Evolutionary conservation across 2,113 vertebrate species (phyloP), one percentile per base, ranked within the genome.

Genomic region (Microcebus tavaratra): DNA sequence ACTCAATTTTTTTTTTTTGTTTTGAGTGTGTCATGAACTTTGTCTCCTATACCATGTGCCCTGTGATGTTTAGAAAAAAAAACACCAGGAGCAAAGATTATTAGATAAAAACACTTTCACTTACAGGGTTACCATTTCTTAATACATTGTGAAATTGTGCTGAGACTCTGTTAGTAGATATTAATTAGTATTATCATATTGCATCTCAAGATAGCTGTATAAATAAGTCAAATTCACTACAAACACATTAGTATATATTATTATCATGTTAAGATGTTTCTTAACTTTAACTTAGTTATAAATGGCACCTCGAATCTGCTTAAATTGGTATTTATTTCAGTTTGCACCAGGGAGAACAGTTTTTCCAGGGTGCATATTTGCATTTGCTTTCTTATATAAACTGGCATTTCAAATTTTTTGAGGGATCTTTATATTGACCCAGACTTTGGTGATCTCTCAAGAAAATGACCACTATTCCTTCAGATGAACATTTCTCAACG

Each of bases 271-370:
- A 75, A 91, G 29, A 70, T 80, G 29, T 84, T 94, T 80, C 70
- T 57, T 83, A 78, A 89, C 73, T 87, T 63, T 83, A 78, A 89
- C 73, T 83, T 57, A 73, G 55, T 68, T 91, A n/a, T 68, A 87
- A 93, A 53, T 39, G 12, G 23, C 34, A 80, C 68, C 48, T 84
- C 20, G 67, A 36, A 91, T 90, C 90, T 88, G 61, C 67, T 96
- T 95, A 63, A 80, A 83, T 88, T 94, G 87, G 21, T 73, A 61
- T 57, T 61, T 87, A 23, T 92, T 89, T 59, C 11, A 87, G 80
- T 93, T 89, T 93, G 23, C n/a, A 39, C 23, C 29, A 4, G 70
- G 23, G 23, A 85, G 59, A 61, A 15, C 8, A 45, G 83, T 90
- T 95, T 87, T n/a, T 39, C 48, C 18, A 10, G 17, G 25, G 34